phyloP scores from a whole-genome alignment of 2,113 vertebrate genomes.

The Cepphus grylle region DNA sequence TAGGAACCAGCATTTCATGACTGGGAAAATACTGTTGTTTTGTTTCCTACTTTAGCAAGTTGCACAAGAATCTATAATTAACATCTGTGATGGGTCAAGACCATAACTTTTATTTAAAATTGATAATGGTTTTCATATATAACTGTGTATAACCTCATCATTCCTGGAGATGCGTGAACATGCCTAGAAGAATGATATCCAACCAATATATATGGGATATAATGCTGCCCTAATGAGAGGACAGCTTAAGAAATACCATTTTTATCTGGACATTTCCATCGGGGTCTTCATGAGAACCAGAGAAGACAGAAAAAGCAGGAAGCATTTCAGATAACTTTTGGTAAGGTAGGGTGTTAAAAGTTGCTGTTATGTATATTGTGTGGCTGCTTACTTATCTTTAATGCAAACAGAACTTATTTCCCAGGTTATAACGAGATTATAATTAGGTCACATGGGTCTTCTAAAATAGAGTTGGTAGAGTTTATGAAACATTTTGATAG shows the following conservation, averaged over 20 bases:
- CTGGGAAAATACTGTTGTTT: not conserved
- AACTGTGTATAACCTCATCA: not conserved
- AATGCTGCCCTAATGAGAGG: not conserved
- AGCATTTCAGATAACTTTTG: not conserved
- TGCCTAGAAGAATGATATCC: not conserved
- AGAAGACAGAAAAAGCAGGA: not conserved
- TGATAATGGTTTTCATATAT: not conserved
- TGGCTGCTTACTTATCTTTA: not conserved
- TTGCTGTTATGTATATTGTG: not conserved
- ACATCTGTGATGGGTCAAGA: not conserved
- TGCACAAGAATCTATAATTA: not conserved
- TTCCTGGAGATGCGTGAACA: not conserved
- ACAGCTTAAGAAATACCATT: not conserved
- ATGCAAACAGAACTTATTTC: not conserved
- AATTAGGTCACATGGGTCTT: not conserved
- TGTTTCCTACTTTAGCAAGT: not conserved
- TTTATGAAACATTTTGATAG: not conserved
- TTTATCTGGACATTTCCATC: not conserved
- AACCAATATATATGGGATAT: not conserved
- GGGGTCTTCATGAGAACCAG: not conserved
- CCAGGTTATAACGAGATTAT: not conserved
- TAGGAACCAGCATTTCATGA: not conserved
- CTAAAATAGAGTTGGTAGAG: not conserved
- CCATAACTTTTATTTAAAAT: not conserved
- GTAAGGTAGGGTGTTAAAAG: not conserved